Evolutionary conservation across 2,888 invertebrate species (phyloP).

Genomic region (Acanthosoma haemorrhoidale): DNA sequence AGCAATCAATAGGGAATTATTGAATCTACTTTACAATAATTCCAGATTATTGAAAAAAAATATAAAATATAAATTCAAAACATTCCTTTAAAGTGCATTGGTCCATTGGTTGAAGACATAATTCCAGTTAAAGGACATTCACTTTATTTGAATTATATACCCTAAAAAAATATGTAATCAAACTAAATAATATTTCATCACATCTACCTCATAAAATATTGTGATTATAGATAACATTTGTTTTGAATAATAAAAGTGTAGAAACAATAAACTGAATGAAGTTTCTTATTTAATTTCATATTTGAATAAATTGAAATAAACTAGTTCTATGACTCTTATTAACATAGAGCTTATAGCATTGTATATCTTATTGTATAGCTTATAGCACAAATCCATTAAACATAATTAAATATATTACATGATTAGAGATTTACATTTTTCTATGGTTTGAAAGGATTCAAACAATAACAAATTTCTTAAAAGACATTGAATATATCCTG

Average conservation of each 20-base stretch:
- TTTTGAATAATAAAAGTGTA: neutral
- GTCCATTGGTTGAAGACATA: too few relatives aligned
- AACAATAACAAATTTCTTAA: too few relatives aligned
- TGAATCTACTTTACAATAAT: neutral
- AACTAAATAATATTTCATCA: neutral
- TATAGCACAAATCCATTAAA: too few relatives aligned
- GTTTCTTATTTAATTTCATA: neutral
- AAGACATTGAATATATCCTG: neutral
- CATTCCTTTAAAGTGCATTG: neutral
- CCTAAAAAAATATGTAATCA: too few relatives aligned
- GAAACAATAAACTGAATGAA: neutral
- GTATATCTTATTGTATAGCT: too few relatives aligned
- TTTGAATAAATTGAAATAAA: neutral
- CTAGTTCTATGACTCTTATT: too few relatives aligned
- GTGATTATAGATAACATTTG: neutral
- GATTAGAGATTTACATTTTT: too few relatives aligned
- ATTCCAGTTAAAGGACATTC: too few relatives aligned
- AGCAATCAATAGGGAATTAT: neutral
- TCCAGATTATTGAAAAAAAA: neutral
- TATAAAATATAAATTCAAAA: neutral
- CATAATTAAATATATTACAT: too few relatives aligned
- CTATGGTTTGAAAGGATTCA: too few relatives aligned
- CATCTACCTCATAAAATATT: slow-evolving; percentile 9
- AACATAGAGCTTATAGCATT: too few relatives aligned
- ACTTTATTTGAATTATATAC: too few relatives aligned